Conservation (phyloP, 2,888 invertebrate species). For the Dolichopus griseipennis region DNA sequence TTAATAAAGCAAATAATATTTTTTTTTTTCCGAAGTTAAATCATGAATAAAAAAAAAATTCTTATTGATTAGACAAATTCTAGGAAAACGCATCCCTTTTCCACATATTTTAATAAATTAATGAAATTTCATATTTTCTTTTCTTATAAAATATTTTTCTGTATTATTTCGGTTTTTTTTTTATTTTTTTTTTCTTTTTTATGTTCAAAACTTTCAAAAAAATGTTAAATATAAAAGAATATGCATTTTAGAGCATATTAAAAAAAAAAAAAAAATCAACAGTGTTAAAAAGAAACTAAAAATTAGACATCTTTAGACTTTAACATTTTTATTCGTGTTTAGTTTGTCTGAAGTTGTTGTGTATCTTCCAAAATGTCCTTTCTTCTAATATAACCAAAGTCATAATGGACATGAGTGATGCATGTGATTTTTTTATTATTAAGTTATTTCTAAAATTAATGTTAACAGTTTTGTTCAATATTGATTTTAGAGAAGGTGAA, state of each 20-base stretch:
- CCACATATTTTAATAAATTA: slow-evolving; percentile 8
- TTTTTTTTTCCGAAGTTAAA: not conserved
- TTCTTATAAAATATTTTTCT: not conserved
- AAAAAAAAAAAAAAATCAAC: slow-evolving; percentile 20
- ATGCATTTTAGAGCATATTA: not conserved
- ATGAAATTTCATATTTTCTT: not conserved
- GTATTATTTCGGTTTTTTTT: not conserved
- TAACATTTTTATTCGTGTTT: too few relatives aligned
- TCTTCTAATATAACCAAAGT: not conserved
- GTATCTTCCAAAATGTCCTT: not conserved
- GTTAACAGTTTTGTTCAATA: too few relatives aligned
- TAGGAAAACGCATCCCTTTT: slow-evolving; percentile 37
- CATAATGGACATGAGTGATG: not conserved
- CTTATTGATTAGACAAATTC: slow-evolving; percentile 37
- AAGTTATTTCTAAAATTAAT: too few relatives aligned
- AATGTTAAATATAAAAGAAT: too few relatives aligned
- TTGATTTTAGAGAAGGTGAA: too few relatives aligned
- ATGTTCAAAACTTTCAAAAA: too few relatives aligned
- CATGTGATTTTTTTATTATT: not conserved
- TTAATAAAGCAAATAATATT: not conserved
- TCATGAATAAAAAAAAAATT: slow-evolving; percentile 11
- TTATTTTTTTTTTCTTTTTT: not conserved
- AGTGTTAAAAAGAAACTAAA: not conserved
- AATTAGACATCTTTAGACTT: not conserved
- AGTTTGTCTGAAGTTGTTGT: not conserved